phyloP scores from a whole-genome alignment of 2,888 invertebrate genomes.

The Microctonus brassicae region DNA sequence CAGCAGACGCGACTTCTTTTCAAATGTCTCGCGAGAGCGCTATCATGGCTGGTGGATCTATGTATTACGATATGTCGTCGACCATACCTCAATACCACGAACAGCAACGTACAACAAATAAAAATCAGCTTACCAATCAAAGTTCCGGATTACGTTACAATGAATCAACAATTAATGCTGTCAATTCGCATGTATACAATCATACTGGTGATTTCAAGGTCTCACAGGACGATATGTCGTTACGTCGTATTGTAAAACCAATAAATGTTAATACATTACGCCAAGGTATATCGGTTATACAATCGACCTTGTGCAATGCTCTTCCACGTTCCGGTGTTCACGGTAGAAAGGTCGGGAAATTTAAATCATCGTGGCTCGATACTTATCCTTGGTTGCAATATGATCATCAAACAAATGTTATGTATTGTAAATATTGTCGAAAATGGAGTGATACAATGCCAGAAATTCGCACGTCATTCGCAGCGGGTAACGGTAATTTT shows the following conservation, averaged over 20 bases:
- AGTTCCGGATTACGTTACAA: slow-evolving; percentile 25
- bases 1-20: slow-evolving; percentile 53
- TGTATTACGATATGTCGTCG: slow-evolving; percentile 55
- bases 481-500: slow-evolving; percentile 84
- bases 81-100: slow-evolving; percentile 42
- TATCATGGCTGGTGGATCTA: slow-evolving; percentile 58
- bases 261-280: slow-evolving; percentile 43
- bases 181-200: background rate
- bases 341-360: slow-evolving; percentile 75
- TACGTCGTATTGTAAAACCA: slow-evolving; percentile 27
- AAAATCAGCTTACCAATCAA: slow-evolving; percentile 33
- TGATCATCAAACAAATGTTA: slow-evolving; percentile 77
- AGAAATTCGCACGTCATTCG: slow-evolving; percentile 82
- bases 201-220: slow-evolving; percentile 7
- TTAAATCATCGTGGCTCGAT: slow-evolving; percentile 78
- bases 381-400: slow-evolving; percentile 82
- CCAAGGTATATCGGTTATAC: slow-evolving; percentile 64
- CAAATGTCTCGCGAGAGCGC: slow-evolving; percentile 58
- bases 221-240: slow-evolving; percentile 14
- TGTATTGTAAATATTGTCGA: slow-evolving; percentile 82
- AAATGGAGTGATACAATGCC: slow-evolving; percentile 80
- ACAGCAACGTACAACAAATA: slow-evolving; percentile 38
- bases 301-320: slow-evolving; percentile 49
- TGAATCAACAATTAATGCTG: slow-evolving; percentile 16
- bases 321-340: slow-evolving; percentile 45